These are phyloP conservation scores for Sycon ciliatum DNA, from an alignment of 37 sponge, comb jelly and placozoan genomes.

Conservation along the genomic window DNA sequence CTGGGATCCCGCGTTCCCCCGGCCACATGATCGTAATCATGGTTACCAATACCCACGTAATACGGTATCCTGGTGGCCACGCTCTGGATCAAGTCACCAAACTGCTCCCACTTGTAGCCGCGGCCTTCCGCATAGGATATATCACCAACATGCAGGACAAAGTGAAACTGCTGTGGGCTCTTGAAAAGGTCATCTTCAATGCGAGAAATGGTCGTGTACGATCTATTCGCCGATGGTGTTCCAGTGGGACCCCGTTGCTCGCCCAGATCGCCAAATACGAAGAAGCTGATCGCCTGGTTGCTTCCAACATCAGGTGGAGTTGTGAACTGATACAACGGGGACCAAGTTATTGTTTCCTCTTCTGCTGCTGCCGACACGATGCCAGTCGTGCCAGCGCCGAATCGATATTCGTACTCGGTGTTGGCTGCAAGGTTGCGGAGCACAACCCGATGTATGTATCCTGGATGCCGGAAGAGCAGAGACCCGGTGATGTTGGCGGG, in stretches of 20 bases:
- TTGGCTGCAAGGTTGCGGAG: constrained; percentile 26
- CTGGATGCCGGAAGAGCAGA: constrained; percentile 30
- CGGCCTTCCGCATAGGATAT: constrained; percentile 50
- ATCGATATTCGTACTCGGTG: constrained; percentile 36
- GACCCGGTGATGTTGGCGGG: constrained; percentile 25
- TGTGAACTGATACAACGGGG: background rate
- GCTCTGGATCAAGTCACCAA: constrained; percentile 41
- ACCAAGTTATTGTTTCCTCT: background rate
- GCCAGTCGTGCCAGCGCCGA: too few species aligned
- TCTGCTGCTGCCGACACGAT: too few species aligned
- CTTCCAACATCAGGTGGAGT: background rate
- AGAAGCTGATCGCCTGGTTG: too few species aligned
- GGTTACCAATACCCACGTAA: constrained; percentile 61
- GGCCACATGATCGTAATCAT: constrained; percentile 53
- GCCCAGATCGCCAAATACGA: background rate
- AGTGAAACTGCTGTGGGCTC: too few species aligned
- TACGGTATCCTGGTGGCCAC: constrained; percentile 39
- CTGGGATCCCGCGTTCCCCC: constrained; percentile 30
- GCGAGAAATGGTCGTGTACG: background rate
- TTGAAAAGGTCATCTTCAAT: background rate
- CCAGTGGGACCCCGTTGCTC: background rate
- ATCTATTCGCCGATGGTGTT: background rate
- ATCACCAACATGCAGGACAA: constrained; percentile 53
- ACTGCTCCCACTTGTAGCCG: constrained; percentile 58
- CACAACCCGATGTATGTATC: constrained; percentile 44